These are phyloP conservation scores for Chauna torquata DNA, from an alignment of 2,113 vertebrate species.

Conservation along the genomic window DNA sequence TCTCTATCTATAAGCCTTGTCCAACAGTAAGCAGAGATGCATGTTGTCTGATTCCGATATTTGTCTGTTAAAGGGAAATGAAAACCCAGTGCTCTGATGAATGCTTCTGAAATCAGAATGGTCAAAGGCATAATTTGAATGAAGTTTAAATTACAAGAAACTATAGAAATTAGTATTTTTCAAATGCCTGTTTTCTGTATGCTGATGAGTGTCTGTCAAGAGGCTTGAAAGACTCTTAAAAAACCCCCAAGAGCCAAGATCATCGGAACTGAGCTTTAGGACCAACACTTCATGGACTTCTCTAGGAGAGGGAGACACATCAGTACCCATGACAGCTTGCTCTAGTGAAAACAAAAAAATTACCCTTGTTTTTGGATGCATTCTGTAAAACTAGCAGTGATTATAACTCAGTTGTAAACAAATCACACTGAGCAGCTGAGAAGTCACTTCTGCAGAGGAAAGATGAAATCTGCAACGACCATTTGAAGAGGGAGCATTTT, in stretches of 20 bases:
- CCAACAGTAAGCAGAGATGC: background rate
- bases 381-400: background rate
- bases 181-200: background rate
- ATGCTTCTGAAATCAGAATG: slow-evolving; percentile 1
- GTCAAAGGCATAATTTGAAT: background rate
- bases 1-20: background rate
- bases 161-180: background rate
- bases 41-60: background rate
- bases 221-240: background rate
- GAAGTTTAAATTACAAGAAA: background rate
- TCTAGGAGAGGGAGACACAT: background rate
- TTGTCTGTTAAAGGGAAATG: background rate
- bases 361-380: background rate
- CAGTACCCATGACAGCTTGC: background rate
- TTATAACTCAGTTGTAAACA: background rate
- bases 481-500: slow-evolving; percentile 1
- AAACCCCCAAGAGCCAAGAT: background rate
- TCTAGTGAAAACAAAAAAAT: background rate
- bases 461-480: background rate
- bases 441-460: background rate
- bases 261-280: background rate
- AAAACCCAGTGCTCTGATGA: background rate
- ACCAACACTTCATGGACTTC: background rate
- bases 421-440: background rate
- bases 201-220: background rate